Conservation (phyloP, 1,140 invertebrate species). For the Philotrypesis tridentata region DNA sequence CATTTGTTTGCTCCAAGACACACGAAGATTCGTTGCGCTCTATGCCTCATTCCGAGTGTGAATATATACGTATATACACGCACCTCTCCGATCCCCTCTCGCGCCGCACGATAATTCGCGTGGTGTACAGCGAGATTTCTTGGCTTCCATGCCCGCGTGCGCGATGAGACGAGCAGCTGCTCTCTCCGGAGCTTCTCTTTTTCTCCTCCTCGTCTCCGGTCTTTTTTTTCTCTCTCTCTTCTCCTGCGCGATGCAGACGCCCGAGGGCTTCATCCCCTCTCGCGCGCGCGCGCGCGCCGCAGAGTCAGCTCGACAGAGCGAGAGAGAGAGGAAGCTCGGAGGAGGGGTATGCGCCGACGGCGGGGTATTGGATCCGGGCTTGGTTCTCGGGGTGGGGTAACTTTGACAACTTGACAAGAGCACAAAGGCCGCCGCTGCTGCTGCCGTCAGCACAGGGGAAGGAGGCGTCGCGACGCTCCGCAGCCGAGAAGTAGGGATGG, state of each 20-base stretch:
- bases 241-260: background rate
- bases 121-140: constrained; percentile 27
- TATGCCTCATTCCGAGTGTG: background rate
- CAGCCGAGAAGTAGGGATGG: constrained; percentile 60
- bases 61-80: no score
- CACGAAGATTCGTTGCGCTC: constrained; percentile 16
- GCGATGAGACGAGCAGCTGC: constrained; percentile 33
- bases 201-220: background rate
- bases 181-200: constrained; percentile 2
- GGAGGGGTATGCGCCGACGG: constrained; percentile 53
- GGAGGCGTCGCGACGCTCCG: constrained; percentile 69
- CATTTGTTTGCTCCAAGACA: constrained; percentile 7
- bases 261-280: constrained; percentile 45
- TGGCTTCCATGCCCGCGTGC: constrained; percentile 21
- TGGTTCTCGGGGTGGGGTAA: constrained; percentile 62
- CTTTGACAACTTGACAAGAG: constrained; percentile 74
- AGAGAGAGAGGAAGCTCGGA: constrained; percentile 46
- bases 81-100: background rate
- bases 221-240: background rate
- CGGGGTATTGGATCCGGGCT: constrained; percentile 67
- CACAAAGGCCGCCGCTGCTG: constrained; percentile 65
- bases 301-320: constrained; percentile 7
- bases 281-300: background rate
- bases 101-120: constrained; percentile 8
- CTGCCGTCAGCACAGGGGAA: constrained; percentile 31